Percentiles rank a stretch among this genome's conserved stretches.
These are phyloP conservation scores for Drosophila baimaii DNA, from an alignment of 1,140 invertebrate genomes.

Conservation along the genomic window DNA sequence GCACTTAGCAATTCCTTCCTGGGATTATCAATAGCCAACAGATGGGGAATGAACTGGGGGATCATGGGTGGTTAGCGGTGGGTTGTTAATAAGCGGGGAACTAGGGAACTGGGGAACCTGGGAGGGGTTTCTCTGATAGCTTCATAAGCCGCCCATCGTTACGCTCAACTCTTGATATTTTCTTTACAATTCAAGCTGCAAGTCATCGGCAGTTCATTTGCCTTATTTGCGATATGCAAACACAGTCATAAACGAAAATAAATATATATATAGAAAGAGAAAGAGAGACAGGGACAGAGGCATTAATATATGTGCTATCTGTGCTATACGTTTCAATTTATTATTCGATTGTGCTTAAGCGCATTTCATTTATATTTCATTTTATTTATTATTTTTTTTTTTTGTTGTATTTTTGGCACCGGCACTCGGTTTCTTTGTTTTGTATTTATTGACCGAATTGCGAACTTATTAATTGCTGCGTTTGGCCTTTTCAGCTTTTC, in stretches of 20 bases:
- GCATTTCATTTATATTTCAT: conserved; percentile 12
- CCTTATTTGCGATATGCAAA: conserved; percentile 38
- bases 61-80: conserved; percentile 18
- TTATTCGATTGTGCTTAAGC: conserved; percentile 40
- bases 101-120: background rate
- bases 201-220: conserved; percentile 73
- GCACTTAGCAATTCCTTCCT: conserved; percentile 18
- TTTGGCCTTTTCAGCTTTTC: conserved; percentile 21
- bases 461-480: conserved; percentile 70
- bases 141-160: conserved; percentile 46
- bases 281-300: conserved; percentile 1
- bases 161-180: background rate
- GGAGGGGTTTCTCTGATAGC: conserved; percentile 42
- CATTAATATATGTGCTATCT: conserved; percentile 22
- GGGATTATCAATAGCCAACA: conserved; percentile 15
- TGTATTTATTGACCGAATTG: conserved; percentile 73
- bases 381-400: conserved; percentile 25
- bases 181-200: conserved; percentile 26
- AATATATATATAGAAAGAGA: conserved; percentile 5
- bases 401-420: conserved; percentile 53
- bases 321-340: conserved; percentile 39
- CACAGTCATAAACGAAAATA: conserved; percentile 19
- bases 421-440: conserved; percentile 32
- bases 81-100: conserved; percentile 21
- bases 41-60: conserved; percentile 1